Percentiles rank a stretch among this genome's conserved stretches.
These are phyloP conservation scores for Limnothrissa miodon DNA, from an alignment of 2,113 vertebrate species.

Conservation along the genomic window DNA sequence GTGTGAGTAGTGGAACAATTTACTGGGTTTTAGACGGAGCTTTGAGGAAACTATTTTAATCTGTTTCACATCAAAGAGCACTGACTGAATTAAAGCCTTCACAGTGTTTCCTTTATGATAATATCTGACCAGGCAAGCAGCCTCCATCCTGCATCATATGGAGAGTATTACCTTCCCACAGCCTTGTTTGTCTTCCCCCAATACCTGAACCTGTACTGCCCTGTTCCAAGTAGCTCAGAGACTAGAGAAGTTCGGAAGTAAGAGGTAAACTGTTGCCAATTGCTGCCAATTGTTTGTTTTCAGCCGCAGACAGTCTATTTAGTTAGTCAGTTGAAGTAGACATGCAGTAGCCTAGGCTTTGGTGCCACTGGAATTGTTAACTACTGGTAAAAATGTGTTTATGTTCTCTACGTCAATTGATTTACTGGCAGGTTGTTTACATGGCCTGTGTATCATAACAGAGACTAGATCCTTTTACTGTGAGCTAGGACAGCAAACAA, in stretches of 20 bases:
- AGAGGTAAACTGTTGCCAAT: neutral
- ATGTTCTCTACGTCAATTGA: too few species aligned
- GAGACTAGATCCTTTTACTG: too few species aligned
- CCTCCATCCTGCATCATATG: constrained; percentile 6
- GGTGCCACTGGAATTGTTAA: too few species aligned
- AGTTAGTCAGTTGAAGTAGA: too few species aligned
- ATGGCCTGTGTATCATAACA: too few species aligned
- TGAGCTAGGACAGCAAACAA: too few species aligned
- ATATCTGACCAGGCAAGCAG: neutral
- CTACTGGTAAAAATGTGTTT: too few species aligned
- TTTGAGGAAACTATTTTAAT: constrained; percentile 18
- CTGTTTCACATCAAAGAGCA: constrained; percentile 7
- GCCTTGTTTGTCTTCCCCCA: neutral
- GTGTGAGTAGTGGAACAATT: constrained; percentile 3
- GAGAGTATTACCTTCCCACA: neutral
- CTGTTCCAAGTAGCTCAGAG: neutral
- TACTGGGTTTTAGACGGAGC: neutral
- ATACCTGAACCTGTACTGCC: neutral
- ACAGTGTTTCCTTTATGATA: neutral
- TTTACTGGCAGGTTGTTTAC: too few species aligned
- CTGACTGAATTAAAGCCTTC: neutral
- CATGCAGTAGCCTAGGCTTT: too few species aligned
- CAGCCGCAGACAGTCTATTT: too few species aligned
- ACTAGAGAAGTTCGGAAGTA: constrained; percentile 1
- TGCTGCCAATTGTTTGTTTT: too few species aligned